phyloP scores from a whole-genome alignment of 2,797 vertebrate species.

The Benthosema pterotum region DNA sequence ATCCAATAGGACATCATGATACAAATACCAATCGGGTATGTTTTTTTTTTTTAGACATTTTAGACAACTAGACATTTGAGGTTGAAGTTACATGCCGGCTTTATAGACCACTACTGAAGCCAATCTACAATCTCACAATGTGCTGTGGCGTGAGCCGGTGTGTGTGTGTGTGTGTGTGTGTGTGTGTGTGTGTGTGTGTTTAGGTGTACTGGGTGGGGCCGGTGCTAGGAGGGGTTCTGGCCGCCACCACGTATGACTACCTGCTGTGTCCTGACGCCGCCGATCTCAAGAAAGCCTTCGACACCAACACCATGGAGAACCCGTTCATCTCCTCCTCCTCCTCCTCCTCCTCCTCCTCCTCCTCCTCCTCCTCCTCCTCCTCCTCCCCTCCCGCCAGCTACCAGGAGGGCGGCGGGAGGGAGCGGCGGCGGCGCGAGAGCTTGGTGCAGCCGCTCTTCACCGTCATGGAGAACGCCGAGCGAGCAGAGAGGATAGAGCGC shows the following conservation, averaged over 20 bases:
- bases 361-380: slow-evolving; percentile 70
- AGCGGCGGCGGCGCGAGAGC: slow-evolving; percentile 48
- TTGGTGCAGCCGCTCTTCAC: slow-evolving; percentile 82
- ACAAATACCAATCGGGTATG: too few species aligned
- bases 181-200: slow-evolving; percentile 2
- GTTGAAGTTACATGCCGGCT: too few species aligned
- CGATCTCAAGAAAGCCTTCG: slow-evolving; percentile 81
- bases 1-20: too few species aligned
- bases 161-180: not conserved
- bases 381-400: slow-evolving; percentile 77
- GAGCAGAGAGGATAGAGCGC: slow-evolving; percentile 83
- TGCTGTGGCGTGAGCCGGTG: not conserved
- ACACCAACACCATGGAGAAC: slow-evolving; percentile 77
- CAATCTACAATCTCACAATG: too few species aligned
- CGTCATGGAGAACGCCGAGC: slow-evolving; percentile 84
- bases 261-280: slow-evolving; percentile 84
- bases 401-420: slow-evolving; percentile 77
- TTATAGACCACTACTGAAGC: too few species aligned
- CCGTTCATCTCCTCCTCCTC: slow-evolving; percentile 74
- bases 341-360: too few species aligned
- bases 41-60: too few species aligned
- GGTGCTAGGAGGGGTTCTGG: slow-evolving; percentile 84
- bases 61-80: too few species aligned
- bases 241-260: slow-evolving; percentile 86
- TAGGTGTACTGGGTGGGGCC: slow-evolving; percentile 93